Conservation (phyloP, 2,113 vertebrate genomes). For the Sceloporus undulatus region DNA sequence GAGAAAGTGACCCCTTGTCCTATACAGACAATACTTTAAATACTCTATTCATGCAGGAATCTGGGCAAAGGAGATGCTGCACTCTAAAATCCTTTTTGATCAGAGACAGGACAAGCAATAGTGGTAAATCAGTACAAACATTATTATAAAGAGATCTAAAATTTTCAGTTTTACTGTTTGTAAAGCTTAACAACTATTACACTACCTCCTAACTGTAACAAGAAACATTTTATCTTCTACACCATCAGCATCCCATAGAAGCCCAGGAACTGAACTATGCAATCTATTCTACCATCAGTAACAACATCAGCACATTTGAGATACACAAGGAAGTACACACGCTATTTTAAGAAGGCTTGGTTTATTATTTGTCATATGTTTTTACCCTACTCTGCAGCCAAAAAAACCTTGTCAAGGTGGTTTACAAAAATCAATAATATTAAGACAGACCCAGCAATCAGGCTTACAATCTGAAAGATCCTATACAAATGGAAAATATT, state of each 20-base stretch:
- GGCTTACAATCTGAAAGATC: neutral
- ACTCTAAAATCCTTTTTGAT: neutral
- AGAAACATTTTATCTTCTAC: neutral
- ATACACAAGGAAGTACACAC: neutral
- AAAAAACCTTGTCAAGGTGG: neutral
- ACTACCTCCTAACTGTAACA: neutral
- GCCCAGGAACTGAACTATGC: neutral
- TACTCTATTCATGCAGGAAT: neutral
- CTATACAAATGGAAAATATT: neutral
- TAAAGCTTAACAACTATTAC: neutral
- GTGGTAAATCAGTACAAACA: too few relatives aligned
- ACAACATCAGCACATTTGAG: neutral
- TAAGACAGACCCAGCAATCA: neutral
- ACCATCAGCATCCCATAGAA: neutral
- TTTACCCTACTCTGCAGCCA: neutral
- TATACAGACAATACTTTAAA: neutral
- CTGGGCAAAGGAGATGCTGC: neutral
- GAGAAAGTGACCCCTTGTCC: neutral
- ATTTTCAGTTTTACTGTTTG: neutral
- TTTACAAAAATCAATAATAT: neutral
- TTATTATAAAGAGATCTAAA: neutral
- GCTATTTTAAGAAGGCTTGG: neutral
- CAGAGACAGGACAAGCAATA: neutral
- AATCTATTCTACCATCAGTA: neutral
- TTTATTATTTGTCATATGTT: neutral